Base-by-base conservation (phyloP, 2,797 vertebrate species). In the Microctenopoma lineatum region DNA sequence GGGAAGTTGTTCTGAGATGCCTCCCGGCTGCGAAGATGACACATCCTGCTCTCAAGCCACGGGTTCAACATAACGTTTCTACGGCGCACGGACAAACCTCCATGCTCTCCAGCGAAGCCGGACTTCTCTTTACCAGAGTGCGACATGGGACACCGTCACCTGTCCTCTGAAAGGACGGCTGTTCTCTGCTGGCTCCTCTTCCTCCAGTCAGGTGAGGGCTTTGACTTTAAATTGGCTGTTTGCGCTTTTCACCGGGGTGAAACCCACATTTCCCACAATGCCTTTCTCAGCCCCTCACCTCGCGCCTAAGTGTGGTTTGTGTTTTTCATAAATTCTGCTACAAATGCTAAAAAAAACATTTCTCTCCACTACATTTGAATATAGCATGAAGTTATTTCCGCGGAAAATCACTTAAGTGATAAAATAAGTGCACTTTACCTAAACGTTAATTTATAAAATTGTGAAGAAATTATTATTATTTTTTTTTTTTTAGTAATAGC, bases 111-210 rank as follows among this genome's bases (percentile, higher is more conserved):
- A 27, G 63, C 61, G 69, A 81, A 65, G 75, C 39, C 59, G 76
- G 70, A 65, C 61, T 77, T 38, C 16, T 57, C 26, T 52, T 71
- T 50, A 5, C n/a, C 5, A 15, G 57, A 58, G 62, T 2, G 4
- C 72, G 81, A 73, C 45, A 95, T 94, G 94, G 87, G 75, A 70
- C 32, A 14, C 68, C 66, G 60, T 85, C 90, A 89, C 85, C 82
- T 87, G 81, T 85, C 92, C 66, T 84, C 67, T 0, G n/a, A 63
- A 56, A 66, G 84, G 83, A 79, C 77, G 5, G 63, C 89, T 34
- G 5, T 89, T 21, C 61, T 93, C 62, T 90, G 70, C 59, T 65
- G 66, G 46, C 70, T 92, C 4, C 83, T 94, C 73, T 44, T 89
- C 7, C 86, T 60, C 72, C 70, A 77, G 21, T 77, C 92, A 81